Evolutionary conservation across 1,140 invertebrate genomes (phyloP).

Genomic region (Eueides isabella): DNA sequence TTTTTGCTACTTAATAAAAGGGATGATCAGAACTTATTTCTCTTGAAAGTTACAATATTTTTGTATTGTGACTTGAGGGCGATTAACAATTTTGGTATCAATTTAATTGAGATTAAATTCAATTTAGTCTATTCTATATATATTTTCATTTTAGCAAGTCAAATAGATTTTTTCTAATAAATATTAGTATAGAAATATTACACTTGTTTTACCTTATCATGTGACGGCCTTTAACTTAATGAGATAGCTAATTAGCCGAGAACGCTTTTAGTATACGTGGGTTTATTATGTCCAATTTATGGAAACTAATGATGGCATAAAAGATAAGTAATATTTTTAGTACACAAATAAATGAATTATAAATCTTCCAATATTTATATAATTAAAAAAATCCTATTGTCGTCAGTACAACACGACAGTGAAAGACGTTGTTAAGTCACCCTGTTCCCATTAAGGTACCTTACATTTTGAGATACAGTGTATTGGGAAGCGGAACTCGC

Average conservation of each 20-base stretch:
- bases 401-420: too few species aligned
- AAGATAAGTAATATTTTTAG: background rate
- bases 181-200: background rate
- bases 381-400: too few species aligned
- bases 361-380: background rate
- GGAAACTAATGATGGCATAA: background rate
- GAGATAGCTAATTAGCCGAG: slow-evolving; percentile 13
- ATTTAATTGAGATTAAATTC: too few species aligned
- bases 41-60: too few species aligned
- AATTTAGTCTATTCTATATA: too few species aligned
- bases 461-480: too few species aligned
- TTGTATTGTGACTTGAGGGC: background rate
- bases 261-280: background rate
- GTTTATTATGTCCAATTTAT: background rate
- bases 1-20: too few species aligned
- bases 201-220: background rate
- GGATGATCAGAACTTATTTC: too few species aligned
- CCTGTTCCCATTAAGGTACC: too few species aligned
- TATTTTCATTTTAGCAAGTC: background rate
- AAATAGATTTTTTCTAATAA: background rate
- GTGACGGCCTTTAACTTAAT: background rate
- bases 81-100: too few species aligned
- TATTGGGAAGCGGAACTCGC: too few species aligned
- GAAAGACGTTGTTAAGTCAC: too few species aligned
- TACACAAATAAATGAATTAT: background rate